Evolutionary conservation across 1,140 invertebrate species (phyloP).

Genomic region (Tyrophagus putrescentiae): DNA sequence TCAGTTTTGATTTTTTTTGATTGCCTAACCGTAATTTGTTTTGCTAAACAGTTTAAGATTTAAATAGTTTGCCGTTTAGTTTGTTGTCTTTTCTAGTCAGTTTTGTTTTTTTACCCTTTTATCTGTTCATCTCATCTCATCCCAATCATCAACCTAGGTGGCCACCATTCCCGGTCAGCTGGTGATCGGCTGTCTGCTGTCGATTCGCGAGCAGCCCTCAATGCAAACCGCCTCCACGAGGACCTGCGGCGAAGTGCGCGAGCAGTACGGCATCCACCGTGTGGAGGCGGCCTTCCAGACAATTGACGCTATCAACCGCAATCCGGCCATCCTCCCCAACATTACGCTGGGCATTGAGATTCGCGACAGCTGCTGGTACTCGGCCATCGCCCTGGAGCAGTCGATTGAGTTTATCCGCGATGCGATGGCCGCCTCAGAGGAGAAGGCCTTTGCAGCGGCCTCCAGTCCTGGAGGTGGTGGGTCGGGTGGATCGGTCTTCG

Average conservation of each 20-base stretch:
- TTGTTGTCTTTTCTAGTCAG: neutral
- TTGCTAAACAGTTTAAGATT: neutral
- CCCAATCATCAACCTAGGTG: constrained; percentile 16
- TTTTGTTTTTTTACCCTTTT: neutral
- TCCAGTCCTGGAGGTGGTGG: too few species aligned
- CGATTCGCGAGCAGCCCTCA: constrained; percentile 51
- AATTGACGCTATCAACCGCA: constrained; percentile 42
- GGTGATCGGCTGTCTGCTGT: constrained; percentile 55
- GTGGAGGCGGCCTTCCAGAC: constrained; percentile 49
- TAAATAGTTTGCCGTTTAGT: neutral
- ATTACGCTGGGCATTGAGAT: constrained; percentile 58
- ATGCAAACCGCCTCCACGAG: constrained; percentile 38
- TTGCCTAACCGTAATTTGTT: neutral
- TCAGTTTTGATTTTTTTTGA: neutral
- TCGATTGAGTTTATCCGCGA: constrained; percentile 56
- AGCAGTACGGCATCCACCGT: constrained; percentile 61
- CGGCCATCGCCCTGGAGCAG: constrained; percentile 58
- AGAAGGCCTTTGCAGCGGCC: constrained; percentile 10
- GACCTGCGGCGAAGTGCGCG: constrained; percentile 48
- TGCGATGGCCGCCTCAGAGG: constrained; percentile 40
- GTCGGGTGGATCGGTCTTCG: too few species aligned
- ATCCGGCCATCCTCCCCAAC: constrained; percentile 37
- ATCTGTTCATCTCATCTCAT: neutral
- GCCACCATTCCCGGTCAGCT: constrained; percentile 42
- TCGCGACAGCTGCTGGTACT: constrained; percentile 58